Base-by-base conservation (phyloP, 2,113 vertebrate genomes). In the Oreocharis arfaki region DNA sequence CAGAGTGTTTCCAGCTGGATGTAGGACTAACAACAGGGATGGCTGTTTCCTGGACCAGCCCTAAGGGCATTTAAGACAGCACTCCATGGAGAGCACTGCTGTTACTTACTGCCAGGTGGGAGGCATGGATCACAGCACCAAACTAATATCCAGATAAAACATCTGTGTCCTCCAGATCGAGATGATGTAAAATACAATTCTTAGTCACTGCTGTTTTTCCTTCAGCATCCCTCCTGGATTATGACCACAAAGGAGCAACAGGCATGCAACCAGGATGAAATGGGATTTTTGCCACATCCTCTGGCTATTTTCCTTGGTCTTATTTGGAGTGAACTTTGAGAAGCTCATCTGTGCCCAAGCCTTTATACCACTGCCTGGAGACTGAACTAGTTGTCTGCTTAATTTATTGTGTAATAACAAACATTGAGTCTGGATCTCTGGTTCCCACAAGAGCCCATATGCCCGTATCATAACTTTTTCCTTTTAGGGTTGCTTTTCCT, bases 401-500 rank as follows among this genome's bases (percentile, higher is more conserved):
- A 52, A 85, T 95, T 91, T 85, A 61, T 64, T 90, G 69, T 86
- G 68, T 26, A 80, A 81, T 35, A 93, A 92, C 64, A 93, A 93
- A 92, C 30, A 92, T 28, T 4, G 1, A 90, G 57, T 60, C 95
- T 83, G 79, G 37, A 94, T 59, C 70, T 83, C 82, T 47, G 39
- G 41, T 81, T 78, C 69, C 39, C 55, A 67, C 75, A 93, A 68
- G n/a, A 94, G 52, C 56, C 95, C 96, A 84, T 83, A 94, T 90
- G 95, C 69, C 71, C 13, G 9, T 78, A 94, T 33, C n/a, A 88
- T 89, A 94, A 92, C 85, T 95, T 86, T 94, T 76, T 92, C 79
- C 88, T 93, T 94, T 95, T 91, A 91, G 68, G 90, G 79, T 65
- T 94, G 84, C 85, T 90, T 96, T 94, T 95, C 92, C 90, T 96